phyloP scores from a whole-genome alignment of 2,113 vertebrate species.

The Cryptomyrus ogoouensis region DNA sequence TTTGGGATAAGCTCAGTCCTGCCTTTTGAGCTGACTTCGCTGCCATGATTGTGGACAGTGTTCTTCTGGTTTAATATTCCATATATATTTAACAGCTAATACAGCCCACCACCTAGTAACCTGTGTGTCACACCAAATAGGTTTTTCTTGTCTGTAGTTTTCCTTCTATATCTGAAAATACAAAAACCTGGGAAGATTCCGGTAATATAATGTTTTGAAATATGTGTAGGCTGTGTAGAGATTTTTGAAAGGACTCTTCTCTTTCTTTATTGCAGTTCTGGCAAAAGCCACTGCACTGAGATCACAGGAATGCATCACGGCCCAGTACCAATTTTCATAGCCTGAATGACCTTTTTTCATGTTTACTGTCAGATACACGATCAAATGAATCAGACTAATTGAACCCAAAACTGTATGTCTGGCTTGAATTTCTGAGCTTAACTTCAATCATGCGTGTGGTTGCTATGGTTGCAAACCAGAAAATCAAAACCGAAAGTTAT shows the following conservation, averaged over 20 bases:
- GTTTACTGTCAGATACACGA: neutral
- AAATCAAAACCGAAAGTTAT: neutral
- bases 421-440: neutral
- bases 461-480: neutral
- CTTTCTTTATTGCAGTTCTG: neutral
- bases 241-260: neutral
- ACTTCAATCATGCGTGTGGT: neutral
- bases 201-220: neutral
- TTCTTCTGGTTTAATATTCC: neutral
- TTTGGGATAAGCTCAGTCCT: neutral
- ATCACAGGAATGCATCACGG: neutral
- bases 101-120: neutral
- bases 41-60: neutral
- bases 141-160: neutral
- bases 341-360: neutral
- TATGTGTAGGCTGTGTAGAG: neutral
- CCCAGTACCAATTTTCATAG: neutral
- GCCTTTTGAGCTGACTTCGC: neutral
- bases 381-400: conserved; percentile 1
- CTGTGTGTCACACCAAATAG: neutral
- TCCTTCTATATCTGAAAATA: neutral
- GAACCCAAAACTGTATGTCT: neutral
- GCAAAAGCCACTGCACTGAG: neutral
- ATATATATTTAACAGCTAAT: neutral
- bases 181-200: neutral